A percentile compares a stretch with the other conserved stretches of the same genome.
These are phyloP conservation scores for Lampropteryx suffumata DNA, from an alignment of 2,888 invertebrate species.

Conservation along the genomic window DNA sequence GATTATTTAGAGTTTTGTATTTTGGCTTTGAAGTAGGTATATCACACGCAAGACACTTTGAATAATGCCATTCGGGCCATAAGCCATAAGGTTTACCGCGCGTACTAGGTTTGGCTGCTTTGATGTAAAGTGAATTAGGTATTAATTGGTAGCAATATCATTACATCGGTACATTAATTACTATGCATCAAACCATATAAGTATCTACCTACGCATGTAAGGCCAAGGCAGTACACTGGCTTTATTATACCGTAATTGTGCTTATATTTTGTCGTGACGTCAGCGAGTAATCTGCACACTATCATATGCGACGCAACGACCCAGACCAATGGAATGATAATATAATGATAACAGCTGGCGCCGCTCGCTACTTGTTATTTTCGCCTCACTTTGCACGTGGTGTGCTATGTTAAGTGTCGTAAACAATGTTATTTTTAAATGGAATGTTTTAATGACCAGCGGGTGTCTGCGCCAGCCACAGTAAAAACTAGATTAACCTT, in stretches of 20 bases:
- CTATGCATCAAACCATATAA: no score
- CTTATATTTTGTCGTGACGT: slow-evolving; percentile 36
- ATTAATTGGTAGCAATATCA: no score
- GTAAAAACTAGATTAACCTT: slow-evolving; percentile 8
- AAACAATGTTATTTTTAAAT: slow-evolving; percentile 40
- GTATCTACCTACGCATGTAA: no score
- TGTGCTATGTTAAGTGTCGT: slow-evolving; percentile 29
- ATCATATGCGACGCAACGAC: slow-evolving; percentile 52
- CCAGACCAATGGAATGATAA: slow-evolving; percentile 45
- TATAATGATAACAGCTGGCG: slow-evolving; percentile 58
- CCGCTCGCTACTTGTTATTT: slow-evolving; percentile 47
- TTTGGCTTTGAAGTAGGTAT: no score
- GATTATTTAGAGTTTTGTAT: background rate
- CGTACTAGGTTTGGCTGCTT: no score
- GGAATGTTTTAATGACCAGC: slow-evolving; percentile 18
- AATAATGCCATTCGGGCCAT: background rate
- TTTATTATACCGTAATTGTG: background rate
- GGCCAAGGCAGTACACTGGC: no score
- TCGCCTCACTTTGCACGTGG: slow-evolving; percentile 41
- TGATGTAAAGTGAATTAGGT: no score
- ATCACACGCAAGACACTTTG: background rate
- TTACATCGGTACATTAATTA: no score
- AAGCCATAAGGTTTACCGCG: no score
- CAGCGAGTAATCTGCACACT: slow-evolving; percentile 41
- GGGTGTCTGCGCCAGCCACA: slow-evolving; percentile 4